Evolutionary conservation across 2,888 invertebrate species (phyloP), one percentile per base, ranked within the genome.

Genomic region (Leucoma salicis): DNA sequence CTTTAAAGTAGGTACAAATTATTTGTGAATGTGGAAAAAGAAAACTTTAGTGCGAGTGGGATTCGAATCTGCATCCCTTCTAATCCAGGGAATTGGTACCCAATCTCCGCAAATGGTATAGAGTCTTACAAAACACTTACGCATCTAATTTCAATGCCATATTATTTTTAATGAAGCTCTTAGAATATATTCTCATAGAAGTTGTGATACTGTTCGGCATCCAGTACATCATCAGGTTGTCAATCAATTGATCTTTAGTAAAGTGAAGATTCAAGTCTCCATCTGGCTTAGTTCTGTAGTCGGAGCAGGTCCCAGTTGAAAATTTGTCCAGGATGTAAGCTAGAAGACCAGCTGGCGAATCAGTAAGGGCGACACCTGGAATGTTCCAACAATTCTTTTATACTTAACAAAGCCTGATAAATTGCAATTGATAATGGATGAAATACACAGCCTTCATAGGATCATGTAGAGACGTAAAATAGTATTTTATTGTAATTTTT

Each of bases 171-270:
- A 66, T 87, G 16, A 92, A 86, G 0, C 68, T 70, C 71, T 97
- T 96, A 0, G 94, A 78, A 68, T 96, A 97, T 15, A 95, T 80
- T 25, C 96, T 90, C 81, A 93, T 90, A 0, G 95, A 94, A 0
- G 95, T 93, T 0, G 94, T 94, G 6, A 96, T 94, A 6, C 93
- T 92, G 37, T 92, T 92, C 0, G 93, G 92, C 0, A 92, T 71
- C 95, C 96, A 97, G 78, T 97, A 97, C 31, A 96, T 79, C 95
- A 96, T 95, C 5, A 97, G 73, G 65, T 96, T 95, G 56, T 96
- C 96, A 5, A 96, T 74, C n/a, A 97, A 82, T 56, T 95, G 93
- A 36, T 94, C 94, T 43, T 93, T 78, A 0, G 92, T 91, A 71
- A 90, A 95, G 54, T 92, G 91, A 46, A 91, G 82, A 0, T 83